A percentile compares a stretch with the other conserved stretches of the same genome.
Conservation (phyloP, 2,888 invertebrate genomes). For the Lepidocyrtoides sp. region DNA sequence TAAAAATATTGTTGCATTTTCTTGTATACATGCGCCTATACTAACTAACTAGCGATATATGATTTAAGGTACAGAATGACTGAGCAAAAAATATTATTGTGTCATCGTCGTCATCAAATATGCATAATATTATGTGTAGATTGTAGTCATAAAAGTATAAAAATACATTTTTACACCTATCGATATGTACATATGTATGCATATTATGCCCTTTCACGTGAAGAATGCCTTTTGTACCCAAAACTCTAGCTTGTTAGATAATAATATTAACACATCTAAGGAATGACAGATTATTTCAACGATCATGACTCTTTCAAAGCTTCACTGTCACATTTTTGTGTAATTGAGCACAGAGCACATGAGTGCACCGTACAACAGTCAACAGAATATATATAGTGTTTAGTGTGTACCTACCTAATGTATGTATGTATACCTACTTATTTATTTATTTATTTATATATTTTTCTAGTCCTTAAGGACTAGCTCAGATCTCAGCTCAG, state of each 20-base stretch:
- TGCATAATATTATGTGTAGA: not conserved
- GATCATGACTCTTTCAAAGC: constrained; percentile 66
- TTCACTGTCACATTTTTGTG: constrained; percentile 38
- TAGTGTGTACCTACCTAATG: too few species aligned
- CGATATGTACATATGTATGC: not conserved
- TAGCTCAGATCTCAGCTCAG: too few species aligned
- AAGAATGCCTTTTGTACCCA: not conserved
- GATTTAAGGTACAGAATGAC: constrained; percentile 54
- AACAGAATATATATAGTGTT: too few species aligned
- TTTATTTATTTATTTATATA: too few species aligned
- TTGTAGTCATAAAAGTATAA: not conserved
- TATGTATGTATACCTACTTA: not conserved
- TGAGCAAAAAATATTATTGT: constrained; percentile 63
- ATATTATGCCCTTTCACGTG: not conserved
- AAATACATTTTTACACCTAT: not conserved
- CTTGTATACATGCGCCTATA: too few species aligned
- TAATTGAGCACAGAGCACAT: too few species aligned
- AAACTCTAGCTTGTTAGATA: constrained; percentile 40
- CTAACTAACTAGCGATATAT: not conserved
- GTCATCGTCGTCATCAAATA: constrained; percentile 32
- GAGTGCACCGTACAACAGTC: too few species aligned
- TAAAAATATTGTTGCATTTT: too few species aligned
- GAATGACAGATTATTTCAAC: constrained; percentile 48
- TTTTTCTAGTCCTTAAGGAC: too few species aligned
- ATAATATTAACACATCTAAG: constrained; percentile 25